Evolutionary conservation across 1,140 invertebrate genomes (phyloP).

Genomic region (Drepana arcuata): DNA sequence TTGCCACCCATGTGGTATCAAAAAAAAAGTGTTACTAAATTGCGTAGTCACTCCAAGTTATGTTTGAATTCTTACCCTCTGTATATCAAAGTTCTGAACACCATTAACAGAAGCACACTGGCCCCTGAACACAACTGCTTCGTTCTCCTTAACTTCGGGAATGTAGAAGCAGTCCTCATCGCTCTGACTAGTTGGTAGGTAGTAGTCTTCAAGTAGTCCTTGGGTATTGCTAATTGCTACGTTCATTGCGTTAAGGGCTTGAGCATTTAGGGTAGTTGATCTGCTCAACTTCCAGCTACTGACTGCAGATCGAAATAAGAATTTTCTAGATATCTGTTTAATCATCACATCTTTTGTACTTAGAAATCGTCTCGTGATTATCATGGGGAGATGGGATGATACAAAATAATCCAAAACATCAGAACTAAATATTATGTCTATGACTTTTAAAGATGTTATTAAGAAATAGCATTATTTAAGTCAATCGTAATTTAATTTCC

Average conservation of each 20-base stretch:
- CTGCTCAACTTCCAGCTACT: slow-evolving; percentile 53
- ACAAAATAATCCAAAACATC: no score
- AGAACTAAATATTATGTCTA: no score
- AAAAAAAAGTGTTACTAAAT: no score
- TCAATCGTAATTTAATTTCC: no score
- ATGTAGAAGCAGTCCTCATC: slow-evolving; percentile 50
- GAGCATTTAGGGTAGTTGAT: slow-evolving; percentile 16
- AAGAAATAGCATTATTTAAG: no score
- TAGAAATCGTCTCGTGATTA: no score
- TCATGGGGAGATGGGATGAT: no score
- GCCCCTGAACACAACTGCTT: slow-evolving; percentile 35
- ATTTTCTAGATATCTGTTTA: no score
- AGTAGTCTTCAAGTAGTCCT: slow-evolving; percentile 40
- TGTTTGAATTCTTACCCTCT: slow-evolving; percentile 44
- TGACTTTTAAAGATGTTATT: no score
- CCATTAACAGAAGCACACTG: slow-evolving; percentile 34
- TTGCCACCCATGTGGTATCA: no score
- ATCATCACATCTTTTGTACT: no score
- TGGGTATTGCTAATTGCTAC: slow-evolving; percentile 27
- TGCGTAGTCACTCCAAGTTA: no score
- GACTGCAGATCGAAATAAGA: slow-evolving; percentile 26
- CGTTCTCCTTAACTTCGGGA: slow-evolving; percentile 23
- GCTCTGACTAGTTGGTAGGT: slow-evolving; percentile 29
- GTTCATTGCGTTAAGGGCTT: slow-evolving; percentile 25
- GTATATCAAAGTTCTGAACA: slow-evolving; percentile 31